Base-by-base conservation (phyloP, 2,113 vertebrate species). In the Heterotilapia buettikoferi region DNA sequence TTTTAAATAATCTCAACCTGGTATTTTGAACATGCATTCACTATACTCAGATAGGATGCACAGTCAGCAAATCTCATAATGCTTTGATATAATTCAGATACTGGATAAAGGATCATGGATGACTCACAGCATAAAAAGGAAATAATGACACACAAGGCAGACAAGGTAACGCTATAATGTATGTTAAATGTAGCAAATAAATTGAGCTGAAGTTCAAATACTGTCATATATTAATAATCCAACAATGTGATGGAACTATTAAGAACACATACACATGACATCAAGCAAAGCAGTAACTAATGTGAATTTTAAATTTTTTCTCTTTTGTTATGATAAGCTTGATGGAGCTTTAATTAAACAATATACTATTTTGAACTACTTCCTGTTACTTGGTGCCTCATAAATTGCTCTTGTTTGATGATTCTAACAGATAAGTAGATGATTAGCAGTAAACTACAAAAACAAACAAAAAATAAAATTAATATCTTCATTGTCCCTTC, bases 221-320 rank as follows among this genome's bases (percentile, higher is more conserved):
- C 0, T 71, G 12, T 14, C 66, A 24, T 43, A 7, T 71, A 24
- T 43, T 71, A 24, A 71, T 71, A 71, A 71, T 13, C 36, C 13
- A 21, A 68, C 12, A 40, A 71, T 71, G 38, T 43, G 36, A 71
- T n/a, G 21, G 7, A 24, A 71, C 38, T 43, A 43, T 24, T 43
- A 71, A 71, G n/a, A 9, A 16, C 36, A 43, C 66, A 16, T 16
- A 71, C 12, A 71, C 5, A 9, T 43, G 36, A 43, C 38, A 4
- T 40, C n/a, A 43, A 24, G 7, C n/a, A 43, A 71, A 36, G 2
- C 36, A 68, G 19, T 71, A 43, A 24, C n/a, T 24, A 71, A 71
- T 40, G 38, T 14, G 36, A 43, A 14, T 43, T 71, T 16, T 0
- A 1, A 0, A 0, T 3, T 1, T 7, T 36, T 36, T 63, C 1